These are phyloP conservation scores for Mycalesis mineus DNA, from an alignment of 2,888 invertebrate genomes.

Conservation along the genomic window DNA sequence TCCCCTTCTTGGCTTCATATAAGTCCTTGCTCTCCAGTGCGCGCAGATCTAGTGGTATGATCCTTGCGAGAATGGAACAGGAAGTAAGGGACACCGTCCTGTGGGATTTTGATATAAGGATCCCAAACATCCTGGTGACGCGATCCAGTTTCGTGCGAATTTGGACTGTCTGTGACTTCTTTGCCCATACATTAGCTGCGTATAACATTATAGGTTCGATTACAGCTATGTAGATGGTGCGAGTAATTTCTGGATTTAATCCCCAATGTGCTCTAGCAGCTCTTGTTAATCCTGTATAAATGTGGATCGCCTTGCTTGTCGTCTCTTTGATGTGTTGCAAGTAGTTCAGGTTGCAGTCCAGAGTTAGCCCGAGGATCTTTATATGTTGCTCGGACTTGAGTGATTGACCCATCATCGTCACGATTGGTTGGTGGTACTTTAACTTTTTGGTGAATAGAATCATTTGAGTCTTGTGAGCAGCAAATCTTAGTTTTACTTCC, in stretches of 20 bases:
- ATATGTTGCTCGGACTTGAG: background rate
- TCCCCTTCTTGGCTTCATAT: too few species aligned
- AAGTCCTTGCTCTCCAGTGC: too few species aligned
- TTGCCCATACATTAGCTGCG: conserved; percentile 6
- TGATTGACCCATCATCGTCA: conserved; percentile 7
- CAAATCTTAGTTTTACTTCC: conserved; percentile 5
- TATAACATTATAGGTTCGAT: conserved; percentile 1
- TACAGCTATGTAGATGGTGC: background rate
- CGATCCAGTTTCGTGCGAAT: background rate
- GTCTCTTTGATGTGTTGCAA: background rate
- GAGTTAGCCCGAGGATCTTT: conserved; percentile 15
- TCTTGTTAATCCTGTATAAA: conserved; percentile 13
- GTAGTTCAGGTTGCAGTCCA: conserved; percentile 16
- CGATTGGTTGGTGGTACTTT: conserved; percentile 15
- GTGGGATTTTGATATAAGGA: too few species aligned
- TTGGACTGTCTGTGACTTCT: too few species aligned
- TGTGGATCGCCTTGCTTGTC: conserved; percentile 3
- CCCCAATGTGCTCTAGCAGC: conserved; percentile 17
- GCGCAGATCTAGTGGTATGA: too few species aligned
- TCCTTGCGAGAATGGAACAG: too few species aligned
- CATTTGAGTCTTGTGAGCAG: conserved; percentile 22
- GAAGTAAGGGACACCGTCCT: too few species aligned
- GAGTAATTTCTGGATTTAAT: conserved; percentile 1
- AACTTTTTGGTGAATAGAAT: conserved; percentile 22
- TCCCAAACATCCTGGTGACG: background rate